phyloP scores from a whole-genome alignment of 2,888 invertebrate species.

The Oligia fasciuncula region DNA sequence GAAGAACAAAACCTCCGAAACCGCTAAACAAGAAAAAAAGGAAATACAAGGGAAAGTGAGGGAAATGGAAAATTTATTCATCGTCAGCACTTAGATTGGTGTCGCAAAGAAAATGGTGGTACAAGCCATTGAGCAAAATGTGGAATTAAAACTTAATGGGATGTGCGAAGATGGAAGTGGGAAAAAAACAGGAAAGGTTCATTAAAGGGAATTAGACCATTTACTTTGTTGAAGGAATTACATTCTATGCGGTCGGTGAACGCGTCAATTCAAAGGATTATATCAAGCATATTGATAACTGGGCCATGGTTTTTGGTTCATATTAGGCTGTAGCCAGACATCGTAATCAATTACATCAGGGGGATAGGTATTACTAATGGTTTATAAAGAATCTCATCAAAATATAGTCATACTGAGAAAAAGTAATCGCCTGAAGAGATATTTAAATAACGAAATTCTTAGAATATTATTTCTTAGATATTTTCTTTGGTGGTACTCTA shows the following conservation, averaged over 20 bases:
- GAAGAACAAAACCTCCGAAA: conserved; percentile 66
- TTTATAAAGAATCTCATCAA: neutral
- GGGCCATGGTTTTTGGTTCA: too few species aligned
- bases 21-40: conserved; percentile 66
- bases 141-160: conserved; percentile 74
- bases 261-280: neutral
- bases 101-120: conserved; percentile 65
- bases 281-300: neutral
- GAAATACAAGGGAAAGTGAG: conserved; percentile 67
- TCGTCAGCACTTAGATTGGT: conserved; percentile 72
- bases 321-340: neutral
- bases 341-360: neutral
- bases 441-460: neutral
- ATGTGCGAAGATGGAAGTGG: conserved; percentile 55
- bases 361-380: too few species aligned
- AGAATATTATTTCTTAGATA: neutral
- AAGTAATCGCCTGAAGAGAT: neutral
- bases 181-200: conserved; percentile 42
- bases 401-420: neutral
- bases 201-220: conserved; percentile 51
- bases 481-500: neutral
- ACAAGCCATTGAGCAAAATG: conserved; percentile 70
- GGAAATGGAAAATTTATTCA: conserved; percentile 80
- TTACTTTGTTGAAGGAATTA: conserved; percentile 32
- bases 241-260: neutral